Conservation (phyloP, 2,797 vertebrate genomes). For the Rhincodon typus region DNA sequence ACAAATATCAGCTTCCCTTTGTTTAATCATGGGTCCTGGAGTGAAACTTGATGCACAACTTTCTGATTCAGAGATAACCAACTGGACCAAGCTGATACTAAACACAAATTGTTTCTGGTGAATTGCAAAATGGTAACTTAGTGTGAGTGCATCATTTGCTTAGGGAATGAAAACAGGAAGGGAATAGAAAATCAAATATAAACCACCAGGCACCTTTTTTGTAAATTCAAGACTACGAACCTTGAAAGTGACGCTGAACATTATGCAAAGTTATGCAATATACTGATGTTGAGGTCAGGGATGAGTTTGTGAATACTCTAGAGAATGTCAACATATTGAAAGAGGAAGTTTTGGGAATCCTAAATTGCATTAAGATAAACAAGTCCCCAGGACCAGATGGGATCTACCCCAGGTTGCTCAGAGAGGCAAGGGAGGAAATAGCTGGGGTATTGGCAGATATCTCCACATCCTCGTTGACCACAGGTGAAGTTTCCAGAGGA, state of each 20-base stretch:
- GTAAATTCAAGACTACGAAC: neutral
- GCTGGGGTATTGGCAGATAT: too few relatives aligned
- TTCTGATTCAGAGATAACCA: neutral
- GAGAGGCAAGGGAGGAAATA: too few relatives aligned
- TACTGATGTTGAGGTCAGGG: too few relatives aligned
- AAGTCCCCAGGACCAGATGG: too few relatives aligned
- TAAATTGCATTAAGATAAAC: too few relatives aligned
- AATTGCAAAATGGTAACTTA: neutral
- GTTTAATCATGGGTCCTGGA: neutral
- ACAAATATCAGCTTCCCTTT: neutral
- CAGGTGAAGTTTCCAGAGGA: too few relatives aligned
- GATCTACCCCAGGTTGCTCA: too few relatives aligned
- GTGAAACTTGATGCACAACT: neutral
- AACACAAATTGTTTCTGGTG: neutral
- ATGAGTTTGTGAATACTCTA: too few relatives aligned
- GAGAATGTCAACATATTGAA: too few relatives aligned
- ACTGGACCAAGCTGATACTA: neutral
- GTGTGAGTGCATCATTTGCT: neutral
- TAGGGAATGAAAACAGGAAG: neutral
- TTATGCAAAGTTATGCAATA: neutral
- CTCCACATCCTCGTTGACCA: too few relatives aligned
- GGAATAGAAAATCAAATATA: neutral
- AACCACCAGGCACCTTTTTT: neutral
- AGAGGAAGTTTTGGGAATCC: too few relatives aligned
- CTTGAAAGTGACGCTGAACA: neutral